Evolutionary conservation across 2,888 invertebrate genomes (phyloP), one percentile per base, ranked within the genome.

Genomic region (Noctua comes): DNA sequence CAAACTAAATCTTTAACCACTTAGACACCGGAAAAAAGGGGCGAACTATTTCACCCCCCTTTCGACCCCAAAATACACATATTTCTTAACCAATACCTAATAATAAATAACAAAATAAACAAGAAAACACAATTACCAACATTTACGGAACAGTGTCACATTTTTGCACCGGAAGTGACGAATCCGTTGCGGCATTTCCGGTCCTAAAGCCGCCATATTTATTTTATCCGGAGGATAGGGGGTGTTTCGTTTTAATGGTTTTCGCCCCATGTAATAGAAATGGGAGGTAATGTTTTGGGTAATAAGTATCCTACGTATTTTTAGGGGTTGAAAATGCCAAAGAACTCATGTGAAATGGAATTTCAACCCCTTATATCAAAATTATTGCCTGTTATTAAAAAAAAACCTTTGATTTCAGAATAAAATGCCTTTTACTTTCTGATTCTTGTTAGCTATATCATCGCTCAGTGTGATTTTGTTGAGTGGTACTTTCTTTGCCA

Each of bases 81-180:
- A 1, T 36, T 51, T 46, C 68, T 54, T 40, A 48, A 24, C 36
- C 36, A 80, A 76, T 68, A 65, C 1, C 13, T n/a, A 57, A 57
- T 5, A 57, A n/a, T 13, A 57, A 57, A 80, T 84, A 85, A 89
- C 48, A 62, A 85, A 80, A 80, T 73, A 85, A 87, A 91, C 91
- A 91, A 85, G 90, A 88, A 89, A 88, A 90, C 82, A 86, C 91
- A 91, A 92, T 91, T 90, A 91, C 69, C 70, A 43, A 59, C 71
- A 68, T 77, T 83, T 59, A 68, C 74, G 46, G n/a, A 57, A 81
- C 82, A 84, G 68, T 62, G 54, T 70, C 68, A 81, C 62, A 73
- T 71, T 76, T 76, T 62, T 79, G 43, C 46, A 79, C 59, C 87
- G 92, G 92, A 91, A 83, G 84, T 88, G 80, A 81, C 82, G 88